Conservation (phyloP, 2,888 invertebrate species). For the Acleris cristana region DNA sequence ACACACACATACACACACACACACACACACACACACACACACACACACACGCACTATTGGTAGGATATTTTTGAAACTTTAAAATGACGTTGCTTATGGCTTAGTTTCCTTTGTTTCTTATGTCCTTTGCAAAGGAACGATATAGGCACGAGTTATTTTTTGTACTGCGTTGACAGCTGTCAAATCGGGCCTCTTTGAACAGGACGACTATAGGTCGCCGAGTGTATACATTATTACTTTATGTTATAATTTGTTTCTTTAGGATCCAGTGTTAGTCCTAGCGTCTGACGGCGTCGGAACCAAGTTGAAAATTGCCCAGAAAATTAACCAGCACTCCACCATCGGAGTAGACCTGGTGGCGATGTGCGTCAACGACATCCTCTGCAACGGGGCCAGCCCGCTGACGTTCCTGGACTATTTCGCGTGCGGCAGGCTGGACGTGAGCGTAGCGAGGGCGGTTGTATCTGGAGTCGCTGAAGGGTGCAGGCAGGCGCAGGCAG, state of each 20-base stretch:
- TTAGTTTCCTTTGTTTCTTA: no score
- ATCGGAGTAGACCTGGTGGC: conserved; percentile 98
- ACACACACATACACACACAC: no score
- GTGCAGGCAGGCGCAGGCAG: conserved; percentile 91
- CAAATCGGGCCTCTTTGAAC: no score
- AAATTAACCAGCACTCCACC: conserved; percentile 88
- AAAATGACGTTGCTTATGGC: no score
- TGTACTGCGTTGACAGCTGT: no score
- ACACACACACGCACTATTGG: no score
- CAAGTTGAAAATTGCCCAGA: conserved; percentile 96
- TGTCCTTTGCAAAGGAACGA: no score
- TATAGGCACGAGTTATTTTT: no score
- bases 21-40: no score
- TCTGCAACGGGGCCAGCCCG: conserved; percentile 97
- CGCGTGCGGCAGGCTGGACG: conserved; percentile 92
- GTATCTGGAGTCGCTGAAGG: conserved; percentile 93
- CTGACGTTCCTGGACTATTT: conserved; percentile 98
- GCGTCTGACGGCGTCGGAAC: conserved; percentile 99
- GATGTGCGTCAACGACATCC: conserved; percentile 99
- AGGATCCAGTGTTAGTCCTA: conserved; percentile 94
- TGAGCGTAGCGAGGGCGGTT: conserved; percentile 87
- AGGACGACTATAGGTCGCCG: no score
- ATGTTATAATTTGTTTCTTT: neutral
- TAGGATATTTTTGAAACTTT: no score
- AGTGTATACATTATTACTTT: no score